A percentile compares a stretch with the other conserved stretches of the same genome.
phyloP scores from a whole-genome alignment of 1,140 invertebrate species.

The Musca vetustissima region DNA sequence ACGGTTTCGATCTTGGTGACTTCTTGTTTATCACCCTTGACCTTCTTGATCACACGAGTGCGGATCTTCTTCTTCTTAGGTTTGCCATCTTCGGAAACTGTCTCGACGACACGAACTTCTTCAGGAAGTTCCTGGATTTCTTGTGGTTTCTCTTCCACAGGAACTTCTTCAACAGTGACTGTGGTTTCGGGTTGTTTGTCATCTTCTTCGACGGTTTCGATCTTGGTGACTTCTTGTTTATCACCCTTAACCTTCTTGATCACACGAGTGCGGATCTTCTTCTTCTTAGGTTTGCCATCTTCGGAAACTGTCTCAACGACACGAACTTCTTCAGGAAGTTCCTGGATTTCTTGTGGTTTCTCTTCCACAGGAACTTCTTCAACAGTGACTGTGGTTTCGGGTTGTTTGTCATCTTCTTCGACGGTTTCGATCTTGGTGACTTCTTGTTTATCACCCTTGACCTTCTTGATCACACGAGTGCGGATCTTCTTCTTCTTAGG shows the following conservation, averaged over 20 bases:
- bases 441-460: conserved; percentile 44
- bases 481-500: conserved; percentile 30
- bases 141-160: conserved; percentile 30
- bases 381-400: conserved; percentile 40
- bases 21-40: conserved; percentile 42
- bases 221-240: conserved; percentile 45
- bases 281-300: conserved; percentile 38
- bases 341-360: conserved; percentile 22
- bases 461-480: conserved; percentile 41
- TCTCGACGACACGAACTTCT: conserved; percentile 31
- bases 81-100: conserved; percentile 28
- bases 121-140: conserved; percentile 29
- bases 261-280: conserved; percentile 45
- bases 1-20: conserved; percentile 44
- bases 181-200: conserved; percentile 41
- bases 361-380: conserved; percentile 30
- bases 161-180: conserved; percentile 33
- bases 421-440: conserved; percentile 50
- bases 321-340: conserved; percentile 24
- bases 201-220: conserved; percentile 45
- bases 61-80: conserved; percentile 44
- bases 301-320: conserved; percentile 28
- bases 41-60: conserved; percentile 43
- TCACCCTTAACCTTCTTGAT: conserved; percentile 38
- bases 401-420: conserved; percentile 52